A percentile compares a stretch with the other conserved stretches of the same genome.
Conservation (phyloP, 2,888 invertebrate species). For the Apeira syringaria region DNA sequence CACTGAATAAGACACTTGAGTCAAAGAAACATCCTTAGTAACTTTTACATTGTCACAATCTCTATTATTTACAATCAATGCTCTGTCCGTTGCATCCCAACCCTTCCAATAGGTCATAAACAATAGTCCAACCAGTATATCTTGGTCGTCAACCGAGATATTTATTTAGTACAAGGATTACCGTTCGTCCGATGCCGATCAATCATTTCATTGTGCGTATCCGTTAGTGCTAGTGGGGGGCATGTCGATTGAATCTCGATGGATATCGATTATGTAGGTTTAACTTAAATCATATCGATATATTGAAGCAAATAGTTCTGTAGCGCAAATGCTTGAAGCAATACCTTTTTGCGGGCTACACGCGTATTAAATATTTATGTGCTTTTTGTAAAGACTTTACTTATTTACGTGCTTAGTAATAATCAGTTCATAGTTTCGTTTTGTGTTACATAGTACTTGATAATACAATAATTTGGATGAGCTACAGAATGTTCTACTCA, state of each 20-base stretch:
- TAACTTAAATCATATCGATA: neutral
- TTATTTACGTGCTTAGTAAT: too few relatives aligned
- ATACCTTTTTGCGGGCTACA: too few relatives aligned
- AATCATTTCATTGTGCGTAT: constrained; percentile 82
- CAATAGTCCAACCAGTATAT: constrained; percentile 19
- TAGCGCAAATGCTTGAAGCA: too few relatives aligned
- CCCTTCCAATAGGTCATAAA: constrained; percentile 27
- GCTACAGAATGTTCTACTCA: too few relatives aligned
- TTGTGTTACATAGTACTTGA: too few relatives aligned
- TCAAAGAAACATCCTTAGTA: constrained; percentile 7
- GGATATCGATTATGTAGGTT: constrained; percentile 27
- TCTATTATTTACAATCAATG: constrained; percentile 1
- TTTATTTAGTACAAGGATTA: constrained; percentile 78
- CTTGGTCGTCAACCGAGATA: constrained; percentile 31
- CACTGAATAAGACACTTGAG: too few relatives aligned
- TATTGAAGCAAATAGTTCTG: neutral
- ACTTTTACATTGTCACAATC: constrained; percentile 6
- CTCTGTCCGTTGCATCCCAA: constrained; percentile 5
- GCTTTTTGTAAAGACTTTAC: too few relatives aligned
- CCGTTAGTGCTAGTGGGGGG: constrained; percentile 72
- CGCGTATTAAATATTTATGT: too few relatives aligned
- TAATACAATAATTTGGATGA: too few relatives aligned
- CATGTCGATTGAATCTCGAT: constrained; percentile 32
- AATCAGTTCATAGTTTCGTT: too few relatives aligned
- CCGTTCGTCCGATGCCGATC: constrained; percentile 76